A percentile compares a stretch with the other conserved stretches of the same genome.
Conservation (phyloP, 2,797 vertebrate species). For the Typhlichthys subterraneus region DNA sequence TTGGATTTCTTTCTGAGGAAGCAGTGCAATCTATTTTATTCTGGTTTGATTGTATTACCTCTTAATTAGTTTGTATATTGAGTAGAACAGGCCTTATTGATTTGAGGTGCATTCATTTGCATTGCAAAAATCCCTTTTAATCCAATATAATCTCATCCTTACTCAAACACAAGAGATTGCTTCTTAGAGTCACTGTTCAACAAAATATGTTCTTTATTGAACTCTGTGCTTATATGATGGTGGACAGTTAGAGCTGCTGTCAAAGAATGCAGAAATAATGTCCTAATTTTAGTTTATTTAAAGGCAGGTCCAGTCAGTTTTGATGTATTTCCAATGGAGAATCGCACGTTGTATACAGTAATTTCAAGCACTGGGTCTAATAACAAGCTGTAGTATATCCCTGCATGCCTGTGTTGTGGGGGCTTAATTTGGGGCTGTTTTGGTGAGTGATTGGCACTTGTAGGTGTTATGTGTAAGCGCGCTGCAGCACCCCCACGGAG, state of each 20-base stretch:
- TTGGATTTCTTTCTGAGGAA: slow-evolving; percentile 84
- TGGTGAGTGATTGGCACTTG: slow-evolving; percentile 66
- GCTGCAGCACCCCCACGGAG: slow-evolving; percentile 68
- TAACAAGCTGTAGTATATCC: slow-evolving; percentile 68
- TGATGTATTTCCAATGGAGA: slow-evolving; percentile 46
- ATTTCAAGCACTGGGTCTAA: slow-evolving; percentile 58
- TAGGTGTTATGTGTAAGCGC: slow-evolving; percentile 74
- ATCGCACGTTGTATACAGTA: slow-evolving; percentile 53
- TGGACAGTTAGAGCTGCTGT: slow-evolving; percentile 45
- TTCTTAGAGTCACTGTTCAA: slow-evolving; percentile 54
- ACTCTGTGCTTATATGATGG: slow-evolving; percentile 32
- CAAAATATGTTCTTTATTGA: slow-evolving; percentile 17
- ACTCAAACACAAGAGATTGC: slow-evolving; percentile 75
- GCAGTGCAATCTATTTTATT: slow-evolving; percentile 80
- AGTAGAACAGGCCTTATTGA: slow-evolving; percentile 85
- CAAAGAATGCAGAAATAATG: slow-evolving; percentile 35
- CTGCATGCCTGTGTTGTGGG: slow-evolving; percentile 62
- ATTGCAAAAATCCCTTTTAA: slow-evolving; percentile 84
- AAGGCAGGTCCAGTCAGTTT: slow-evolving; percentile 39
- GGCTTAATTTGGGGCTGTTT: slow-evolving; percentile 66
- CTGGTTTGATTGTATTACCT: slow-evolving; percentile 85
- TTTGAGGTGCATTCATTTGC: slow-evolving; percentile 84
- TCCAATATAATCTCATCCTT: slow-evolving; percentile 85
- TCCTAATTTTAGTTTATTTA: slow-evolving; percentile 55
- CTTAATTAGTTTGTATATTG: slow-evolving; percentile 89